A percentile compares a stretch with the other conserved stretches of the same genome.
Conservation (phyloP, 2,888 invertebrate genomes). For the Lapara coniferarum region DNA sequence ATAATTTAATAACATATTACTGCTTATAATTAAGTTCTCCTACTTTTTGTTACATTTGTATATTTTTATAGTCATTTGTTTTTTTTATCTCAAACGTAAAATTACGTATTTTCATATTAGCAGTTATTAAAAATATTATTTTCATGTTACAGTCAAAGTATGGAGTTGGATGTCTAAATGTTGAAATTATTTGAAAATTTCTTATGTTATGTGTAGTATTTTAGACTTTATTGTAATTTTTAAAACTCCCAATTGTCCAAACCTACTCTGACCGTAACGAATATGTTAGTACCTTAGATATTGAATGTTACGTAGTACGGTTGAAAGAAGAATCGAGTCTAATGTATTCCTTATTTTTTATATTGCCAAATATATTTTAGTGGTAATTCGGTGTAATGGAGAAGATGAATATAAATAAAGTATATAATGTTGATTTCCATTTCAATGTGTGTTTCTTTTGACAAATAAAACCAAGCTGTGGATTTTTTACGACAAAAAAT, state of each 20-base stretch:
- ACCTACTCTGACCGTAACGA: conserved; percentile 55
- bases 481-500: too few relatives aligned
- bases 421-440: conserved; percentile 76
- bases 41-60: conserved; percentile 56
- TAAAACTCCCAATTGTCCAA: conserved; percentile 44
- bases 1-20: background rate
- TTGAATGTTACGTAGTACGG: conserved; percentile 61
- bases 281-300: conserved; percentile 47
- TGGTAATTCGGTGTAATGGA: conserved; percentile 73
- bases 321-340: conserved; percentile 74
- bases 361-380: conserved; percentile 82
- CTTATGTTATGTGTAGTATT: conserved; percentile 19
- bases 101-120: conserved; percentile 55
- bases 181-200: conserved; percentile 33
- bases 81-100: conserved; percentile 35
- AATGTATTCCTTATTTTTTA: conserved; percentile 81
- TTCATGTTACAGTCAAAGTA: conserved; percentile 60
- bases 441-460: conserved; percentile 46
- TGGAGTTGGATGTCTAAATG: conserved; percentile 45
- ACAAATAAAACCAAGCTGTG: background rate
- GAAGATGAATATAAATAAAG: conserved; percentile 71
- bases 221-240: conserved; percentile 29
- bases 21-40: conserved; percentile 18
- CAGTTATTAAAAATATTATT: conserved; percentile 54
- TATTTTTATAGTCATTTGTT: conserved; percentile 73